phyloP scores from a whole-genome alignment of 2,797 vertebrate species.

The Pseudochaenichthys georgianus region DNA sequence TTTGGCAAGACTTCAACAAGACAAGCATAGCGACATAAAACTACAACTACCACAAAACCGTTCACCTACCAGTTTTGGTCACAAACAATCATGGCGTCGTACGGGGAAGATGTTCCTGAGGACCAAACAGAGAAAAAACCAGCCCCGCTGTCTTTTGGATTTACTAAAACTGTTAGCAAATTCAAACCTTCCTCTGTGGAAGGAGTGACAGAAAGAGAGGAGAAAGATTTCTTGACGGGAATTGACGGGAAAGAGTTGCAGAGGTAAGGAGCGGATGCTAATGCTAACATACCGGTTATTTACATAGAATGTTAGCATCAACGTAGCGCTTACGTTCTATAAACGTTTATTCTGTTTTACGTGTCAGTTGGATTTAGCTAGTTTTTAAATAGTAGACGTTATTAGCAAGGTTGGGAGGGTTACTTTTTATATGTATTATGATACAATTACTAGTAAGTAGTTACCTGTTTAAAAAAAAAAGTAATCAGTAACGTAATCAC shows the following conservation, averaged over 20 bases:
- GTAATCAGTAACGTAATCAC: too few species aligned
- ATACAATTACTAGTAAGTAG: too few species aligned
- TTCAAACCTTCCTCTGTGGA: conserved; percentile 63
- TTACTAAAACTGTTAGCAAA: conserved; percentile 83
- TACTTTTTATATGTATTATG: too few species aligned
- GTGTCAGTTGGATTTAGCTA: too few species aligned
- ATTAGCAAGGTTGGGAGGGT: not conserved
- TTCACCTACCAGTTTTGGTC: not conserved
- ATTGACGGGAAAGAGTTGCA: conserved; percentile 80
- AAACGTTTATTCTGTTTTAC: not conserved
- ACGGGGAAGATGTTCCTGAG: conserved; percentile 37
- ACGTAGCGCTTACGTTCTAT: not conserved
- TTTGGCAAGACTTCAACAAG: fast-evolving
- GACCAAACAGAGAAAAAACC: conserved; percentile 72
- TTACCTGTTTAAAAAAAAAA: too few species aligned
- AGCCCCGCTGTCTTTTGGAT: conserved; percentile 82
- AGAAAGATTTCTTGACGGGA: conserved; percentile 82
- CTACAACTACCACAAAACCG: conserved; percentile 74
- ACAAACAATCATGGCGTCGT: conserved; percentile 83
- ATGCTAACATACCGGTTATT: conserved; percentile 42
- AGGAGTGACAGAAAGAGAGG: conserved; percentile 47
- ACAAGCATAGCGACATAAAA: not conserved
- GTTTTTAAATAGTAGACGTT: fast-evolving
- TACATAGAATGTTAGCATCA: not conserved
- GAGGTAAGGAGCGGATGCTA: conserved; percentile 74